These are phyloP conservation scores for Drosophila villosipedis DNA, from an alignment of 2,888 invertebrate genomes.

Conservation along the genomic window DNA sequence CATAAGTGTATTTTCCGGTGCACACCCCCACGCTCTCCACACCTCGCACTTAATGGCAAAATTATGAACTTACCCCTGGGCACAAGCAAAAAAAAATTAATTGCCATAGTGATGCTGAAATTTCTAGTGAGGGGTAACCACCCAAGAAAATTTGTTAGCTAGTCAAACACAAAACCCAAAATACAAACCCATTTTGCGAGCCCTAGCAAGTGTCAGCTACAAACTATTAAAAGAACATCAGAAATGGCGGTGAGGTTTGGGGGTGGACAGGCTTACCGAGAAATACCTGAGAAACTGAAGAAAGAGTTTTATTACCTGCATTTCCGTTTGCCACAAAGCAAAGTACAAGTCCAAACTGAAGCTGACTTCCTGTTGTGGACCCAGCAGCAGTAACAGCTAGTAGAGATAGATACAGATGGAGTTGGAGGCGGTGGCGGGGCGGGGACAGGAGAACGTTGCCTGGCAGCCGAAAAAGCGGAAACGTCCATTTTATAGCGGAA, in stretches of 20 bases:
- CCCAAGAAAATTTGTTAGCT: conserved; percentile 47
- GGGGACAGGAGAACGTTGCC: conserved; percentile 11
- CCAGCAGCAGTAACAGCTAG: conserved; percentile 22
- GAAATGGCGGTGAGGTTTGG: conserved; percentile 4
- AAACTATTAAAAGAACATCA: conserved; percentile 72
- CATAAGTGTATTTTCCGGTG: conserved; percentile 71
- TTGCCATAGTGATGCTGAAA: conserved; percentile 57
- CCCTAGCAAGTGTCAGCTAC: conserved; percentile 64
- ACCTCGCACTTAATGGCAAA: conserved; percentile 51
- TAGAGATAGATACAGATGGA: background rate
- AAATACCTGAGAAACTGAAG: conserved; percentile 34
- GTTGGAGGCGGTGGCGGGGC: background rate
- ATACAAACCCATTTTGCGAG: conserved; percentile 11
- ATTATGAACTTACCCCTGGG: conserved; percentile 62
- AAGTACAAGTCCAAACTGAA: conserved; percentile 53
- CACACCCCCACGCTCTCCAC: background rate
- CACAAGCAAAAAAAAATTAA: conserved; percentile 58
- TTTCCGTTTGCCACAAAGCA: conserved; percentile 66
- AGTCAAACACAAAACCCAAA: conserved; percentile 19
- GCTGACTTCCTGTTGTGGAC: conserved; percentile 74
- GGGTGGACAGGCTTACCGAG: background rate
- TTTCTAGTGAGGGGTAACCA: conserved; percentile 27
- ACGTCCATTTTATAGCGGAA: conserved; percentile 83
- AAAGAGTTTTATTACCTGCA: conserved; percentile 63
- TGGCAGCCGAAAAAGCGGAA: conserved; percentile 73